Evolutionary conservation across 2,888 invertebrate genomes (phyloP).

Genomic region (Lasioglossum zephyrum): DNA sequence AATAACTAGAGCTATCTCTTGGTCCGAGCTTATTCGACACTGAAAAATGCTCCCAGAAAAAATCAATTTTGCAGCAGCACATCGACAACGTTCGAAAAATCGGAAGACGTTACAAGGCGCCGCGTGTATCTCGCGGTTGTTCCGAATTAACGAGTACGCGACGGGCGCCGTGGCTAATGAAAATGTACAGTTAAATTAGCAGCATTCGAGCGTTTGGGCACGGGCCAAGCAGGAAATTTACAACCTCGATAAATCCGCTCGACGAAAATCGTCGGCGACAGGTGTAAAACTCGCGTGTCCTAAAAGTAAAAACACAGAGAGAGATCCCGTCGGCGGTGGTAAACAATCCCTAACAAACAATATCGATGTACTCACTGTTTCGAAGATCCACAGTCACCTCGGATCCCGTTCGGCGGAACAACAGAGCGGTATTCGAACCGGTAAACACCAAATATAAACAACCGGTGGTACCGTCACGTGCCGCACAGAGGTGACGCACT

Average conservation of each 20-base stretch:
- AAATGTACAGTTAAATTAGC: constrained; percentile 62
- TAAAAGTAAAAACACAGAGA: background rate
- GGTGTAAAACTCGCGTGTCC: constrained; percentile 7
- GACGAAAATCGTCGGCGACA: constrained; percentile 5
- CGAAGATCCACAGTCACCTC: background rate
- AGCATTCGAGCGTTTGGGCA: constrained; percentile 58
- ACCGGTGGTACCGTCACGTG: constrained; percentile 58
- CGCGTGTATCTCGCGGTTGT: constrained; percentile 38
- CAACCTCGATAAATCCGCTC: constrained; percentile 49
- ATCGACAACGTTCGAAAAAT: background rate
- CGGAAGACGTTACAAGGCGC: background rate
- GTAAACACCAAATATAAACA: constrained; percentile 43
- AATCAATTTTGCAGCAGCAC: background rate
- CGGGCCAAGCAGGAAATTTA: constrained; percentile 65
- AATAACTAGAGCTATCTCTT: background rate
- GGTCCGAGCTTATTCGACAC: background rate
- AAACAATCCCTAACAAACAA: background rate
- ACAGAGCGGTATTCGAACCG: background rate
- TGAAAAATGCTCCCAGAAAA: background rate
- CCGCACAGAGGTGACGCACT: constrained; percentile 58
- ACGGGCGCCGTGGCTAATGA: constrained; percentile 48
- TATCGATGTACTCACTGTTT: constrained; percentile 40
- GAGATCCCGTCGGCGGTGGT: background rate
- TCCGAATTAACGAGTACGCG: constrained; percentile 53
- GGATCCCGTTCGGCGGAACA: background rate